A percentile compares a stretch with the other conserved stretches of the same genome.
phyloP scores from a whole-genome alignment of 2,888 invertebrate species.

The Apocheima hispidaria region DNA sequence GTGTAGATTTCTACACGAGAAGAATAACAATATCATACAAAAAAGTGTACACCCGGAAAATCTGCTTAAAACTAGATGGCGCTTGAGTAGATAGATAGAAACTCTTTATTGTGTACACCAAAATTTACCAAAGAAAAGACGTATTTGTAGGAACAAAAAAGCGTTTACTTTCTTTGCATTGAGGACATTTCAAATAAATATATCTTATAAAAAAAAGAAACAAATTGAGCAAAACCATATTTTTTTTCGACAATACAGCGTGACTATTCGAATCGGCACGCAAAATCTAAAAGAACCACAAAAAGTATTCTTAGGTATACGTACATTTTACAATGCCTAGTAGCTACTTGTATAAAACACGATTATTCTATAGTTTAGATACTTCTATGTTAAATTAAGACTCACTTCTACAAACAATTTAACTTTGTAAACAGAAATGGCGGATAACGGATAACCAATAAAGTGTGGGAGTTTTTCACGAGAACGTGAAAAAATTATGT shows the following conservation, averaged over 20 bases:
- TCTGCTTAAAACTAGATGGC: too few species aligned
- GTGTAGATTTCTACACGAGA: too few species aligned
- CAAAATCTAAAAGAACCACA: not conserved
- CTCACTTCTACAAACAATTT: too few species aligned
- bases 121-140: not conserved
- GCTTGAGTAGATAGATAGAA: too few species aligned
- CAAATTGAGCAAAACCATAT: constrained; percentile 36
- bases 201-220: constrained; percentile 19
- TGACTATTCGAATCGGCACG: not conserved
- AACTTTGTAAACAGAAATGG: not conserved
- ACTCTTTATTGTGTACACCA: too few species aligned
- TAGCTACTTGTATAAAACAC: constrained; percentile 11
- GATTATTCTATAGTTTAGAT: constrained; percentile 5
- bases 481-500: too few species aligned
- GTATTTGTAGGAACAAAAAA: constrained; percentile 50
- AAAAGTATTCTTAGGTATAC: not conserved
- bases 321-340: not conserved
- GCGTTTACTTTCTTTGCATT: constrained; percentile 80
- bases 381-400: not conserved
- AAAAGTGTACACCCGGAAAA: too few species aligned
- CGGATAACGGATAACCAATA: too few species aligned
- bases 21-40: too few species aligned
- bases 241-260: constrained; percentile 6
- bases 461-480: too few species aligned
- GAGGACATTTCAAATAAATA: constrained; percentile 31